Percentiles rank a stretch among this genome's conserved stretches.
Evolutionary conservation across 2,797 vertebrate genomes (phyloP).

Genomic region (Bryconaethiops microstoma): DNA sequence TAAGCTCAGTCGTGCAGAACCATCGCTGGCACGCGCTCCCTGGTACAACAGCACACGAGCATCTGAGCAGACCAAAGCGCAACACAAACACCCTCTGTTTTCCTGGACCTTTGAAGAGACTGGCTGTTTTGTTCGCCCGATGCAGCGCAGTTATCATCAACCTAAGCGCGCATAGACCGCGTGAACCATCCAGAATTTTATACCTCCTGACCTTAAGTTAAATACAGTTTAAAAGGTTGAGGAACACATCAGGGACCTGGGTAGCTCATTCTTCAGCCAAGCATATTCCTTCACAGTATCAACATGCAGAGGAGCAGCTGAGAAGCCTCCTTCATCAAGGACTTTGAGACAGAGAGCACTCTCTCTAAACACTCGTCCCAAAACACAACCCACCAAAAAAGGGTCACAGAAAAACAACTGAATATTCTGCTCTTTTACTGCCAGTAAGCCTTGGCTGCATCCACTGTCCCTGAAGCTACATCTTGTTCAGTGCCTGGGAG

Average conservation of each 20-base stretch:
- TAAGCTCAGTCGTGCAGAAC: slow-evolving; percentile 33
- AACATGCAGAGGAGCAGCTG: slow-evolving; percentile 30
- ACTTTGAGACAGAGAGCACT: slow-evolving; percentile 22
- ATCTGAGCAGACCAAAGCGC: slow-evolving; percentile 24
- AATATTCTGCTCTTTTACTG: slow-evolving; percentile 49
- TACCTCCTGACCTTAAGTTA: slow-evolving; percentile 13
- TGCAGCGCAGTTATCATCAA: neutral
- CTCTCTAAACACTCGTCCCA: slow-evolving; percentile 40
- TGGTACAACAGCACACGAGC: slow-evolving; percentile 37
- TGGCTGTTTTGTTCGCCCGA: slow-evolving; percentile 13
- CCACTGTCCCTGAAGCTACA: slow-evolving; percentile 45
- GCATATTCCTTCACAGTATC: slow-evolving; percentile 11
- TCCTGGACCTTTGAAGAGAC: slow-evolving; percentile 26
- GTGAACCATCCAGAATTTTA: neutral
- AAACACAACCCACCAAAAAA: slow-evolving; percentile 45
- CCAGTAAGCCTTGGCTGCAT: slow-evolving; percentile 51
- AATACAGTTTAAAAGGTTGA: neutral
- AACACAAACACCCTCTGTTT: slow-evolving; percentile 40
- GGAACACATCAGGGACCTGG: neutral
- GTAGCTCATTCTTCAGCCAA: slow-evolving; percentile 29
- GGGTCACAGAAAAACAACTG: slow-evolving; percentile 51
- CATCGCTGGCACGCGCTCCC: slow-evolving; percentile 39
- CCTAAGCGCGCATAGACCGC: neutral
- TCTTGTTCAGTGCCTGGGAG: slow-evolving; percentile 44
- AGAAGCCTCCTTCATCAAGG: slow-evolving; percentile 35